Evolutionary conservation across 1,140 invertebrate species (phyloP), one percentile per base, ranked within the genome.

Genomic region (Drosophila funebris): DNA sequence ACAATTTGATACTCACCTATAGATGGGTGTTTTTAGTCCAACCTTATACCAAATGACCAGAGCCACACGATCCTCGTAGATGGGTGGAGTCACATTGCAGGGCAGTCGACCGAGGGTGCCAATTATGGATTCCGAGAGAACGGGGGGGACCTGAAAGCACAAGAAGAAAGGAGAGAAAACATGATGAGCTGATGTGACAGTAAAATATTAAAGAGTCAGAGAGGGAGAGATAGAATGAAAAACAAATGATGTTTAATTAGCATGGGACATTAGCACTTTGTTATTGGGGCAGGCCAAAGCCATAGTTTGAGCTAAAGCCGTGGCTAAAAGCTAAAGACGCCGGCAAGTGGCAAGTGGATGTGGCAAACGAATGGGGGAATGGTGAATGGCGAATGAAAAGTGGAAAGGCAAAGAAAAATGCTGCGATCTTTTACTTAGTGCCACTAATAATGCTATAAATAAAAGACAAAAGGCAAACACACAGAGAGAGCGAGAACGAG

Each of bases 11-110:
- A 24, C 94, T 94, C 93, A 97, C 96, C 95, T 96, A 93, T 97
- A 97, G 87, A 97, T 96, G 16, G 96, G 96, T 6, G 94, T 94
- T 60, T 94, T 94, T 54, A 94, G 93, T 89, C 94, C 94, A 73
- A 96, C 96, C 90, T 96, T 97, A 92, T 96, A 97, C 96, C 96
- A 97, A 76, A 97, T 96, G 76, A 97, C 96, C 54, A 97, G 93
- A 37, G 95, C 94, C 76, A 96, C 95, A 75, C 94, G 94, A 92
- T 97, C 96, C 61, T 95, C 95, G 1, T 93, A 91, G 27, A 95
- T 92, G 11, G 96, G 94, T 16, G 96, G 95, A 50, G 94, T 94
- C 73, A 97, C 95, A 92, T 97, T 96, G 92, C 96, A 97, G 22
- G 96, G 96, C 74, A 97, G 92, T 84, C 95, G 95, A 50, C 96